phyloP scores from a whole-genome alignment of 2,113 vertebrate genomes.

The Chlorodrepanis virens region DNA sequence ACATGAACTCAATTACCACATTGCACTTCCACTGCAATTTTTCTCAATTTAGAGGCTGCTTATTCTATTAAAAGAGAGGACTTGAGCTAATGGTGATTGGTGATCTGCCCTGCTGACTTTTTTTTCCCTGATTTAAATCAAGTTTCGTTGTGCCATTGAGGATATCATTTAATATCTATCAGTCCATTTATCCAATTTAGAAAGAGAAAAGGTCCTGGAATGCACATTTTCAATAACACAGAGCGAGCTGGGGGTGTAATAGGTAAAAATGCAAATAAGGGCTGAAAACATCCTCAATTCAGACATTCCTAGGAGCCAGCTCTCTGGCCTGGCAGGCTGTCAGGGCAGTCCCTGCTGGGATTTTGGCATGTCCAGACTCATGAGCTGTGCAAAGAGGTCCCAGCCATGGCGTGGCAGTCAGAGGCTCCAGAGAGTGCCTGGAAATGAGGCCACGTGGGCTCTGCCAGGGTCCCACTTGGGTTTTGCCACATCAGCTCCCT shows the following conservation, averaged over 20 bases:
- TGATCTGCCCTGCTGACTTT: conserved; percentile 5
- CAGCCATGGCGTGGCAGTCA: background rate
- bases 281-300: background rate
- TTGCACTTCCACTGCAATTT: conserved; percentile 42
- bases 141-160: background rate
- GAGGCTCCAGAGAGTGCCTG: background rate
- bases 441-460: background rate
- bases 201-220: background rate
- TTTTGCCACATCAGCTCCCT: background rate
- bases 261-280: background rate
- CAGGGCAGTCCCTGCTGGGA: background rate
- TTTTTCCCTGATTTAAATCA: background rate
- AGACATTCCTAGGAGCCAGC: accelerated
- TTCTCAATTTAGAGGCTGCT: conserved; percentile 35
- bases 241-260: background rate
- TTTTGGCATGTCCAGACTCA: background rate
- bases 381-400: background rate
- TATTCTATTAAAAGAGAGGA: conserved; percentile 28
- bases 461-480: background rate
- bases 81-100: conserved; percentile 42
- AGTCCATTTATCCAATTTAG: conserved; percentile 6
- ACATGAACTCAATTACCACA: conserved; percentile 5
- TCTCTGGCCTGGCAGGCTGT: background rate
- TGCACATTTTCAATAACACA: background rate
- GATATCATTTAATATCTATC: conserved; percentile 20